Evolutionary conservation across 1,140 invertebrate species (phyloP).

Genomic region (Tribolium madens): DNA sequence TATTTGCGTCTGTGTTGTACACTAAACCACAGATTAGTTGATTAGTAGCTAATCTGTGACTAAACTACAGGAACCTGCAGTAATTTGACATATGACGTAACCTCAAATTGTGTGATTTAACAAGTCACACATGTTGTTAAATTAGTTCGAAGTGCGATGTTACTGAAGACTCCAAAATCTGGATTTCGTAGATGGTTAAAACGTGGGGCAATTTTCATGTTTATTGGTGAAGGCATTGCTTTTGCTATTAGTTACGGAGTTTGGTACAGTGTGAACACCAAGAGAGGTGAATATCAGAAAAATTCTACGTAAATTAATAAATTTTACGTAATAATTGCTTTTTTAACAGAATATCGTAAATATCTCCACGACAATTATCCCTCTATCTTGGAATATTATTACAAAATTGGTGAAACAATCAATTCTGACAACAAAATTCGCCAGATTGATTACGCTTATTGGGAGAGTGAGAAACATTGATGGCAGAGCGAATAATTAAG

Average conservation of each 20-base stretch:
- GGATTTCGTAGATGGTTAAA: constrained; percentile 68
- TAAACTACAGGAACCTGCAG: too few relatives aligned
- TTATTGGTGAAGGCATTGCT: constrained; percentile 69
- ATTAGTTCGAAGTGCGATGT: constrained; percentile 64
- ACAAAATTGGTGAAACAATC: constrained; percentile 71
- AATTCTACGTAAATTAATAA: constrained; percentile 19
- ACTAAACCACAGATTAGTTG: too few relatives aligned
- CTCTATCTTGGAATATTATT: constrained; percentile 72
- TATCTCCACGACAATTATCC: constrained; percentile 73
- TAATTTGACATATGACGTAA: background rate
- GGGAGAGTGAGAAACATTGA: constrained; percentile 68
- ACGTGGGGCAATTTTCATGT: constrained; percentile 67
- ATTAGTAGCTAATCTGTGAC: too few relatives aligned
- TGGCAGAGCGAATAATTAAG: constrained; percentile 66
- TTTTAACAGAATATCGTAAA: constrained; percentile 69
- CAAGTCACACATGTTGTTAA: constrained; percentile 10
- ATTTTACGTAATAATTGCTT: background rate
- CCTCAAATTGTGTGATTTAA: constrained; percentile 20
- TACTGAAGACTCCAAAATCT: constrained; percentile 71
- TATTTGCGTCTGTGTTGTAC: too few relatives aligned
- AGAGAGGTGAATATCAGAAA: constrained; percentile 69
- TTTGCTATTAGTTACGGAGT: constrained; percentile 71
- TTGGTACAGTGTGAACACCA: constrained; percentile 73
- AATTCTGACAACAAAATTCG: constrained; percentile 66
- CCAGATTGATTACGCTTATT: constrained; percentile 68